These are phyloP conservation scores for Calliphora vomitoria DNA, from an alignment of 2,888 invertebrate species.

Conservation along the genomic window DNA sequence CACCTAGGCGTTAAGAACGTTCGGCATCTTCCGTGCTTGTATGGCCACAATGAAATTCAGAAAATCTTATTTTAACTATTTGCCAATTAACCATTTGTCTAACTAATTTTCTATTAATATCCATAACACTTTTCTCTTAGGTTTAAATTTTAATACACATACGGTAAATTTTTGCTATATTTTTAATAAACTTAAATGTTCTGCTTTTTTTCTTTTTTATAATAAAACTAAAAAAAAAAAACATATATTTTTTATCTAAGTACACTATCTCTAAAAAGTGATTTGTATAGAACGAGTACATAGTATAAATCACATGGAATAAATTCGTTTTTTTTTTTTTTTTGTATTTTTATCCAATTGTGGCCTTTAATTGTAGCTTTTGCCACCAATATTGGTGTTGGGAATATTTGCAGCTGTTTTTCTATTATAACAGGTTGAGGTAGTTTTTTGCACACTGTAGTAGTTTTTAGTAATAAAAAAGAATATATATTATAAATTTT, in stretches of 20 bases:
- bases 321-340: constrained; percentile 23
- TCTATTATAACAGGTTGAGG: constrained; percentile 52
- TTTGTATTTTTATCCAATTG: not conserved
- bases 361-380: constrained; percentile 63
- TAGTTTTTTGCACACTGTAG: constrained; percentile 34
- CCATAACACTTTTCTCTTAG: no score
- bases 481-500: constrained; percentile 48
- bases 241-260: constrained; percentile 64
- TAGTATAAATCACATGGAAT: constrained; percentile 48
- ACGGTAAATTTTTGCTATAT: constrained; percentile 29
- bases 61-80: no score
- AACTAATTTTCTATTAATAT: no score
- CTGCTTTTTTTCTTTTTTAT: not conserved
- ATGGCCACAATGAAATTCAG: no score
- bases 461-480: constrained; percentile 20
- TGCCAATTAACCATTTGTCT: no score
- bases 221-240: not conserved
- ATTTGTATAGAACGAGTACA: constrained; percentile 51
- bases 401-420: constrained; percentile 69
- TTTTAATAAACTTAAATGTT: constrained; percentile 16
- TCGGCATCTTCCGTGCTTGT: no score
- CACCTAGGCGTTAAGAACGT: no score
- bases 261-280: constrained; percentile 67
- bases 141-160: no score
- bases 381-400: constrained; percentile 58